These are phyloP conservation scores for Phortica okadai DNA, from an alignment of 2,888 invertebrate species.

Conservation along the genomic window DNA sequence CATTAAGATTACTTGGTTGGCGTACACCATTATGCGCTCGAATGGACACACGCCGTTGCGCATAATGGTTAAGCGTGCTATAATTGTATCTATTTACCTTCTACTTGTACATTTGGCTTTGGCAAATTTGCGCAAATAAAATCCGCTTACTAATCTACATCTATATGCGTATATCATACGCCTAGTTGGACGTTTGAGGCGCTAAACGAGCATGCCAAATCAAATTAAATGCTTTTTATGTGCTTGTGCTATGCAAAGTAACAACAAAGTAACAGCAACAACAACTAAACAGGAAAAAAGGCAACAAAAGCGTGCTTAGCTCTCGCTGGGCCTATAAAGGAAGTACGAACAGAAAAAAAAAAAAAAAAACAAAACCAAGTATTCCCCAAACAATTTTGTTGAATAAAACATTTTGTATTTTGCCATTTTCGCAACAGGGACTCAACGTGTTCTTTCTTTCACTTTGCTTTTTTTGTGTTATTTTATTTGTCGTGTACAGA, in stretches of 20 bases:
- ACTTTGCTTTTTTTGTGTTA: background rate
- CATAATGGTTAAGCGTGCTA: too few relatives aligned
- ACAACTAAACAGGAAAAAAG: background rate
- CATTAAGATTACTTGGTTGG: too few relatives aligned
- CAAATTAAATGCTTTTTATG: conserved; percentile 49
- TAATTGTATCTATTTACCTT: too few relatives aligned
- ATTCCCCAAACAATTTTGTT: conserved; percentile 53
- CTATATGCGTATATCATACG: conserved; percentile 46
- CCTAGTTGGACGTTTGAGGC: conserved; percentile 5
- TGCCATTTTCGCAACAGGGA: background rate
- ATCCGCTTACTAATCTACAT: conserved; percentile 12
- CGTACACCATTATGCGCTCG: too few relatives aligned
- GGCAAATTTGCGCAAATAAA: conserved; percentile 18
- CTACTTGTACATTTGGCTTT: too few relatives aligned
- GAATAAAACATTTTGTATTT: background rate
- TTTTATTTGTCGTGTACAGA: too few relatives aligned
- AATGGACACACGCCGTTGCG: too few relatives aligned
- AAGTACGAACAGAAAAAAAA: background rate
- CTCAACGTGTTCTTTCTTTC: background rate
- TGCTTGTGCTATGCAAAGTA: conserved; percentile 1
- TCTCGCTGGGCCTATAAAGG: conserved; percentile 14
- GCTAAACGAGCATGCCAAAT: conserved; percentile 45
- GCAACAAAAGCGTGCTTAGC: background rate
- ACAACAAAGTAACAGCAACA: background rate
- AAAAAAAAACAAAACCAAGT: background rate